Evolutionary conservation across 2,888 invertebrate species (phyloP).

Genomic region (Drosophila helvetica): DNA sequence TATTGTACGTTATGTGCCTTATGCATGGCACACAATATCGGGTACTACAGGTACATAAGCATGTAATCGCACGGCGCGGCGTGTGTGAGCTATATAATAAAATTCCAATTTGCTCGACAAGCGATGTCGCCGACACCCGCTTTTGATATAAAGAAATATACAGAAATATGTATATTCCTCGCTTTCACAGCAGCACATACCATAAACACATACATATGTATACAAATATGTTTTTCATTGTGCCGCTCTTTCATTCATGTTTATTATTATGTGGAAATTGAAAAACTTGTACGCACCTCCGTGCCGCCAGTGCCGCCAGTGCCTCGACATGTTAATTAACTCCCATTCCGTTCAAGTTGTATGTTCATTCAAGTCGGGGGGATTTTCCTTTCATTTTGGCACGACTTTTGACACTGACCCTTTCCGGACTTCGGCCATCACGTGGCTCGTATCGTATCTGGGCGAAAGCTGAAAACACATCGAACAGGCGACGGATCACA

Average conservation of each 20-base stretch:
- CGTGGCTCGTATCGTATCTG: too few species aligned
- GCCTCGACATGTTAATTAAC: slow-evolving; percentile 2
- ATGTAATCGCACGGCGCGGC: slow-evolving; percentile 7
- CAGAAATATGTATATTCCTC: slow-evolving; percentile 7
- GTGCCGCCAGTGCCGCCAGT: too few species aligned
- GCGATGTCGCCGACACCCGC: slow-evolving; percentile 53
- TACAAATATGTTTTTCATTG: slow-evolving; percentile 33
- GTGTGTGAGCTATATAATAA: slow-evolving; percentile 53
- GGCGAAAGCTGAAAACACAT: too few species aligned
- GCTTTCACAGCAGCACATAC: slow-evolving; percentile 1
- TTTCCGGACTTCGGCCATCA: too few species aligned
- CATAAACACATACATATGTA: slow-evolving; percentile 10
- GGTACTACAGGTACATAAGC: slow-evolving; percentile 22
- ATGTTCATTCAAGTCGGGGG: too few species aligned
- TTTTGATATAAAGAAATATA: slow-evolving; percentile 26
- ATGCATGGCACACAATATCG: slow-evolving; percentile 62
- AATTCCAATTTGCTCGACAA: slow-evolving; percentile 70
- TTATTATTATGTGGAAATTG: slow-evolving; percentile 30
- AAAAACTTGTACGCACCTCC: background rate
- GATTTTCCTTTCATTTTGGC: too few species aligned
- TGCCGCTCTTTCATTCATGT: background rate
- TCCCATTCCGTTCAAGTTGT: background rate
- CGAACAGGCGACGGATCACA: too few species aligned
- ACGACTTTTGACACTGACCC: too few species aligned
- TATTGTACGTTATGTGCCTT: slow-evolving; percentile 74